These are phyloP conservation scores for Mustelus asterias DNA, from an alignment of 2,113 vertebrate species.

Conservation along the genomic window DNA sequence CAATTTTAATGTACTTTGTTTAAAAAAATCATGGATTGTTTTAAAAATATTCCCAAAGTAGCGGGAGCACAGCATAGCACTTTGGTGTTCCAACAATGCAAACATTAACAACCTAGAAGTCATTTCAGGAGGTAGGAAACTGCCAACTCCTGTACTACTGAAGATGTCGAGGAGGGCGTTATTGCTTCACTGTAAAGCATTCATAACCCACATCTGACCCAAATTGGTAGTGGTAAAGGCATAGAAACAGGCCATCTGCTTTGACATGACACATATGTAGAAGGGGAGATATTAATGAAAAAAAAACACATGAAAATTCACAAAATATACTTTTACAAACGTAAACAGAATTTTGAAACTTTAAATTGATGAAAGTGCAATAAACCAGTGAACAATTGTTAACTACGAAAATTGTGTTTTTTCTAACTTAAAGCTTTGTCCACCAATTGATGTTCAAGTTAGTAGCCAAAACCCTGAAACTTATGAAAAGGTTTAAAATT, in stretches of 20 bases:
- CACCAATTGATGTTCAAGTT: neutral
- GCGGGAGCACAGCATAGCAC: neutral
- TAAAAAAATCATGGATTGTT: neutral
- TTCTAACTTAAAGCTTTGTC: neutral
- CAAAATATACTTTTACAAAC: neutral
- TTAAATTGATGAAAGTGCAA: neutral
- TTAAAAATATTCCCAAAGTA: neutral
- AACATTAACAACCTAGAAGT: neutral
- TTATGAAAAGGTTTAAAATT: neutral
- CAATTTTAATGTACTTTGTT: neutral
- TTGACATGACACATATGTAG: neutral
- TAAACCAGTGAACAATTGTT: neutral
- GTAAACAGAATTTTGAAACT: neutral
- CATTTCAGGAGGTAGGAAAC: neutral
- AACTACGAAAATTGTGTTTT: neutral
- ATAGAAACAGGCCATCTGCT: neutral
- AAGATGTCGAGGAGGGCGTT: neutral
- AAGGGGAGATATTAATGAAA: neutral
- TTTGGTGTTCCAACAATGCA: neutral
- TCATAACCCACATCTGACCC: too few relatives aligned
- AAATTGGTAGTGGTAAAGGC: neutral
- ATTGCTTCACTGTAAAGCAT: neutral
- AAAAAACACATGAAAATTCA: neutral
- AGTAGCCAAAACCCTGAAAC: neutral
- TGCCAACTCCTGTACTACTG: neutral